Evolutionary conservation across 2,888 invertebrate species (phyloP), one percentile per base, ranked within the genome.

Genomic region (Gryllus longicercus): DNA sequence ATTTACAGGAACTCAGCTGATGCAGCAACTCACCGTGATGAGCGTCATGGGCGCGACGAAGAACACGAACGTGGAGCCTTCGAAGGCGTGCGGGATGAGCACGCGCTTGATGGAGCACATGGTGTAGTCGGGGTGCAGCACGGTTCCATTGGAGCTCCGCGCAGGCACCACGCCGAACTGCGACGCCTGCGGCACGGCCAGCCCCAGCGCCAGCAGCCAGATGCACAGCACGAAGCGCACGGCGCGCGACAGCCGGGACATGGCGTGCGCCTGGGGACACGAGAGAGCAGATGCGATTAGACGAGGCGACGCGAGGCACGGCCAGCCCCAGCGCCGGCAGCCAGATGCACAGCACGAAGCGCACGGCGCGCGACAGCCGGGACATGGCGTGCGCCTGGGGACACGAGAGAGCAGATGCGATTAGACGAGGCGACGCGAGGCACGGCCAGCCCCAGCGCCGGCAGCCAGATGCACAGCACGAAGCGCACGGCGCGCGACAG

Each of bases 171-270:
- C 89, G 8, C 95, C 95, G 84, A 94, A 94, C 85, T 95, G 93
- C 85, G 94, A 91, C 4, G 94, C 95, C 87, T 94, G 94, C 0
- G 96, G 94, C 82, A 94, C 88, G 81, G 96, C 93, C 79, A 93
- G 89, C 84, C 93, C 89, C 84, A 95, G 86, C 1, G 96, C 94
- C 79, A 94, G 87, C 14, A 94, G 85, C 96, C 96, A 97, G 84
- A 96, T 93, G 11, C 91, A 86, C 23, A 90, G 86, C 79, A 93
- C 89, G 83, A 94, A 93, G 83, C 94, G 92, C 79, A 95, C 91
- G 2, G 95, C 96, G 81, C 97, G 90, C 50, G 94, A 93, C 75
- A 96, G 88, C 84, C 95, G 95, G 2, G 95, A 95, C 90, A 95
- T 63, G 63, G 63, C 63, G n/a, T 63, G 63, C n/a, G 63, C 63